These are phyloP conservation scores for Himalopsyche phryganea DNA, from an alignment of 1,140 invertebrate genomes.

Conservation along the genomic window DNA sequence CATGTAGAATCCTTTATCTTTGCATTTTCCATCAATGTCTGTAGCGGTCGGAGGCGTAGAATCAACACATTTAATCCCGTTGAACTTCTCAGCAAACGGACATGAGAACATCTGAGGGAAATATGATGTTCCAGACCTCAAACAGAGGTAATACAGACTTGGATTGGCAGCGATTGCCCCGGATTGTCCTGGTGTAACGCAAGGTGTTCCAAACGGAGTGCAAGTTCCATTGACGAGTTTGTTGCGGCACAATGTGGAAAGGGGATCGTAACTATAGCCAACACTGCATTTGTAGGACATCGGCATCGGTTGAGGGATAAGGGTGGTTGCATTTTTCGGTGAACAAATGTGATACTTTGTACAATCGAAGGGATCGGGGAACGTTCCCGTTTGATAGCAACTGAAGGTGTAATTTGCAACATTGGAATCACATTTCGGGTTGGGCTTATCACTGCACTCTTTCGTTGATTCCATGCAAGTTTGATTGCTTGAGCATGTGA, in stretches of 20 bases:
- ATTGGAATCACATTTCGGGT: neutral
- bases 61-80: neutral
- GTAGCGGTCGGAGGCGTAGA: neutral
- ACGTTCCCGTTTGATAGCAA: constrained; percentile 36
- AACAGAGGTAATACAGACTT: constrained; percentile 19
- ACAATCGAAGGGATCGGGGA: constrained; percentile 45
- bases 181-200: neutral
- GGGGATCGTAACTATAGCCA: constrained; percentile 11
- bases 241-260: constrained; percentile 1
- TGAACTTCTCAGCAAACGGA: neutral
- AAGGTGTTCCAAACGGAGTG: neutral
- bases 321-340: constrained; percentile 9
- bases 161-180: constrained; percentile 8
- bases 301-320: too few species aligned
- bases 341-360: constrained; percentile 45
- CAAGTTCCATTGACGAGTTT: constrained; percentile 3
- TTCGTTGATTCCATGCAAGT: constrained; percentile 9
- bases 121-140: neutral
- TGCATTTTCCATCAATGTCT: neutral
- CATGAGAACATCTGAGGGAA: constrained; percentile 15
- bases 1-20: neutral
- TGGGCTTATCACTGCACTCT: constrained; percentile 6
- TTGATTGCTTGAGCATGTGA: neutral
- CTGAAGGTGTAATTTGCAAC: constrained; percentile 6
- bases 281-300: neutral